Percentiles rank a stretch among this genome's conserved stretches.
Evolutionary conservation across 2,797 vertebrate species (phyloP).

Genomic region (Acestrorhynchus altus): DNA sequence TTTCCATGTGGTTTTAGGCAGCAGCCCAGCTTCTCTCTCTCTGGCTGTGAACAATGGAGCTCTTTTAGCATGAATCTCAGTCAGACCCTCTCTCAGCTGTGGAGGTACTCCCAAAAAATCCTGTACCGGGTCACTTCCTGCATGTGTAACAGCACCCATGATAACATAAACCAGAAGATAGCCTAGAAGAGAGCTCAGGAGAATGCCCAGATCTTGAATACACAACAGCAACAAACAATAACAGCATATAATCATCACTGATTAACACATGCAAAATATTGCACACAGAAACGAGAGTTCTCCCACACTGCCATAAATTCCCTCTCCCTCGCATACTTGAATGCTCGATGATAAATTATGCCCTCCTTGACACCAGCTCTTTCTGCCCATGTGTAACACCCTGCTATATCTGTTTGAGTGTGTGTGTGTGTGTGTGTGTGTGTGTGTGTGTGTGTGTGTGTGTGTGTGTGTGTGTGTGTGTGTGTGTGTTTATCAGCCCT

Average conservation of each 20-base stretch:
- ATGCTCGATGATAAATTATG: not conserved
- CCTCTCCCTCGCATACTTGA: not conserved
- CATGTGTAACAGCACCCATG: constrained; percentile 1
- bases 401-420: constrained; percentile 19
- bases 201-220: constrained; percentile 29
- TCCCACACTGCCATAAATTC: constrained; percentile 16
- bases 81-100: constrained; percentile 37
- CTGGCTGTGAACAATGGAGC: constrained; percentile 75
- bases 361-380: not conserved
- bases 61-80: constrained; percentile 72
- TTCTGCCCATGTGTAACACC: constrained; percentile 3
- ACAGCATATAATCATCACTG: not conserved
- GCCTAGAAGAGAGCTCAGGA: not conserved
- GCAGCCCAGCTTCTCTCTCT: constrained; percentile 66
- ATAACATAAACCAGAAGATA: constrained; percentile 1
- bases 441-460: constrained; percentile 4
- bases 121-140: constrained; percentile 77
- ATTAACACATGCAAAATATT: constrained; percentile 38
- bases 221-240: constrained; percentile 2
- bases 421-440: constrained; percentile 10
- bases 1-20: constrained; percentile 83
- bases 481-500: constrained; percentile 11
- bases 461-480: constrained; percentile 4
- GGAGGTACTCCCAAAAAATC: constrained; percentile 59
- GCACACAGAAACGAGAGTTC: not conserved